A percentile compares a stretch with the other conserved stretches of the same genome.
These are phyloP conservation scores for Gadus macrocephalus DNA, from an alignment of 2,113 vertebrate genomes.

Conservation along the genomic window DNA sequence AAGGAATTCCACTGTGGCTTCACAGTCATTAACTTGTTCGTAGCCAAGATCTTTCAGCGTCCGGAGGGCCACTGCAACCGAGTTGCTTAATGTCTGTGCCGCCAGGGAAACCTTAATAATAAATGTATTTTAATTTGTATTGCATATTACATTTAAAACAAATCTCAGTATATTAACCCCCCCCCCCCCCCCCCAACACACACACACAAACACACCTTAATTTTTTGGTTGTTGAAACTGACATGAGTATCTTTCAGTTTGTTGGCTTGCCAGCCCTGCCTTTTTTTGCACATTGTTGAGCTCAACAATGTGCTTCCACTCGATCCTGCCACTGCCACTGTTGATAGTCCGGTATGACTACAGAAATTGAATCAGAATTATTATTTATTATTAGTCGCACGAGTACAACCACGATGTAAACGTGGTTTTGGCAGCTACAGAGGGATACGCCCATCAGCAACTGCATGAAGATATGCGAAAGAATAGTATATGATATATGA, in stretches of 20 bases:
- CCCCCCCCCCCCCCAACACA: no score
- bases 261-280: no score
- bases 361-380: neutral
- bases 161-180: neutral
- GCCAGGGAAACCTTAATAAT: slow-evolving; percentile 14
- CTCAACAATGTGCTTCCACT: neutral
- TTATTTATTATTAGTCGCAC: neutral
- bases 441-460: no score
- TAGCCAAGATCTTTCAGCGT: neutral
- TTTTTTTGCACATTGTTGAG: no score
- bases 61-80: slow-evolving; percentile 1
- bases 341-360: neutral
- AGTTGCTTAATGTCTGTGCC: slow-evolving; percentile 7
- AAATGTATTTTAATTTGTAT: neutral
- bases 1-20: neutral
- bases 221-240: no score
- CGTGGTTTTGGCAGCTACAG: no score
- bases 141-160: no score
- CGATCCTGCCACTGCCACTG: neutral
- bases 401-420: no score
- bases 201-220: no score
- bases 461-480: no score
- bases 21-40: neutral
- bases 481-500: no score
- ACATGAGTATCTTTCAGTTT: neutral